These are phyloP conservation scores for Andrena fulva DNA, from an alignment of 2,888 invertebrate genomes.

Conservation along the genomic window DNA sequence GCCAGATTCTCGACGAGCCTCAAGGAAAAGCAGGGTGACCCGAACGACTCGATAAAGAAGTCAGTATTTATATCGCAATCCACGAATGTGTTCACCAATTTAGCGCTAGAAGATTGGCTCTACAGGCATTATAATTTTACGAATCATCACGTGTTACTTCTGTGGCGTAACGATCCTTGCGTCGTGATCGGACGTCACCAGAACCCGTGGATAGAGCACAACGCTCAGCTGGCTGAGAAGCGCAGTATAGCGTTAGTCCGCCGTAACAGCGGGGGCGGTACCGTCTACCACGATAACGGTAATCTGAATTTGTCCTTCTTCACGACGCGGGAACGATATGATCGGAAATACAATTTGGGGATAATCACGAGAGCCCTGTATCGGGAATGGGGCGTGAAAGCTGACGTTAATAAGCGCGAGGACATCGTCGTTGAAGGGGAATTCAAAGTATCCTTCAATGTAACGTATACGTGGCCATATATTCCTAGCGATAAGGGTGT, in stretches of 20 bases:
- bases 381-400: slow-evolving; percentile 92
- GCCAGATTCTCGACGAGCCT: slow-evolving; percentile 41
- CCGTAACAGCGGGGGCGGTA: slow-evolving; percentile 97
- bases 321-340: slow-evolving; percentile 92
- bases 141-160: slow-evolving; percentile 93
- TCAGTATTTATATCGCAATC: slow-evolving; percentile 97
- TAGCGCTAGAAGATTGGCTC: slow-evolving; percentile 98
- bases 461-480: slow-evolving; percentile 45
- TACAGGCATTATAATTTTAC: slow-evolving; percentile 94
- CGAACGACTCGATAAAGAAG: slow-evolving; percentile 88
- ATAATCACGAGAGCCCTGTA: slow-evolving; percentile 93
- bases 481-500: slow-evolving; percentile 28
- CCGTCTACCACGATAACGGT: slow-evolving; percentile 98
- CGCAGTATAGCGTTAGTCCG: slow-evolving; percentile 92
- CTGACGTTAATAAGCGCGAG: slow-evolving; percentile 92
- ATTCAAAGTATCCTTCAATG: slow-evolving; percentile 89
- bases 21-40: slow-evolving; percentile 62
- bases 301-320: slow-evolving; percentile 98
- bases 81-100: slow-evolving; percentile 95
- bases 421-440: slow-evolving; percentile 93
- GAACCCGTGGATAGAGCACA: slow-evolving; percentile 97
- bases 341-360: slow-evolving; percentile 94
- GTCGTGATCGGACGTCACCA: slow-evolving; percentile 98
- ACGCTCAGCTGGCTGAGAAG: slow-evolving; percentile 89
- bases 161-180: slow-evolving; percentile 97